A percentile compares a stretch with the other conserved stretches of the same genome.
Evolutionary conservation across 2,113 vertebrate species (phyloP).

Genomic region (Pipra filicauda): DNA sequence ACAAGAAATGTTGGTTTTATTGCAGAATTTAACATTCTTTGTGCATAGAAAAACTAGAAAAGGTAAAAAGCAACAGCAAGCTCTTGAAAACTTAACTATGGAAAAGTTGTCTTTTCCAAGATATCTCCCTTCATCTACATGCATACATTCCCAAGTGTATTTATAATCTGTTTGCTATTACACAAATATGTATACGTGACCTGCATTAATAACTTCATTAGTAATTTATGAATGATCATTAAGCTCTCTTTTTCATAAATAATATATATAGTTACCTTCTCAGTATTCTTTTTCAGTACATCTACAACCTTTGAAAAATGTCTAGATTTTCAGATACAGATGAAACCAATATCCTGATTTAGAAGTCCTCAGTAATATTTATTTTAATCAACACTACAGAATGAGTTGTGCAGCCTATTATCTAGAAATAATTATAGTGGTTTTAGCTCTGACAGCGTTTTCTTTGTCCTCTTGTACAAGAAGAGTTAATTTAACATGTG

Average conservation of each 20-base stretch:
- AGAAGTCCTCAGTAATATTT: background rate
- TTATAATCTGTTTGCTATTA: background rate
- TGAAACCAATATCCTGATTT: background rate
- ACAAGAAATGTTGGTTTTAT: background rate
- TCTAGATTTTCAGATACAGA: background rate
- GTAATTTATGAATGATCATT: background rate
- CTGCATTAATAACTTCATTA: background rate
- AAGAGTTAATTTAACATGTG: background rate
- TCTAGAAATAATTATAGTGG: background rate
- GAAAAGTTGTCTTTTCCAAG: background rate
- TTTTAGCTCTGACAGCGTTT: background rate
- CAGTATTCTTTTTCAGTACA: background rate
- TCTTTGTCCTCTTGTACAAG: background rate
- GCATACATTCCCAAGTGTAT: background rate
- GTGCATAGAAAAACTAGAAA: background rate
- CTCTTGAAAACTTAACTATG: background rate
- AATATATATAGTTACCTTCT: background rate
- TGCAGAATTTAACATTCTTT: background rate
- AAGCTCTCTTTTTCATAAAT: background rate
- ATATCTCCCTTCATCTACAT: background rate
- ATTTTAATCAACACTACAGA: slow-evolving; percentile 16
- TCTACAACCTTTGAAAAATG: background rate
- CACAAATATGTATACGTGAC: background rate
- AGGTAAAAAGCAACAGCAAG: background rate
- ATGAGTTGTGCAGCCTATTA: background rate